Base-by-base conservation (phyloP, 2,888 invertebrate genomes). In the Anoncus sp. region DNA sequence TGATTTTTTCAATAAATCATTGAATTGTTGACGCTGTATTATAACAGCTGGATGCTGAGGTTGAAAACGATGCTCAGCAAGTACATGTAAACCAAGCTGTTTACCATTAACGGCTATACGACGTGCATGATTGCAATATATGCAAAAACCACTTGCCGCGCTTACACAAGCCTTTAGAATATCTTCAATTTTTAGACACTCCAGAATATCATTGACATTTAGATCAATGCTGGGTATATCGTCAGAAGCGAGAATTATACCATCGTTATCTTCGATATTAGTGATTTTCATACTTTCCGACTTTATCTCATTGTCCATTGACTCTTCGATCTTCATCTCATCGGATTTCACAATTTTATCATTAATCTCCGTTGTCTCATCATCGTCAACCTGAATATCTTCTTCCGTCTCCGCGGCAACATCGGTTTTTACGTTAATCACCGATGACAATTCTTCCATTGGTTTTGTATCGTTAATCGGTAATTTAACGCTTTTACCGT, bases 101-200 rank as follows among this genome's bases (percentile, higher is more conserved):
- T 95, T 95, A 63, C 96, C 97, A 90, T 97, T 96, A 0, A 97
- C 96, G 12, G 96, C 96, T 83, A 97, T 96, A 85, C 96, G 95
- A 20, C 96, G 93, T 0, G 96, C 97, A 92, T 97, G 97, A 88
- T 97, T 96, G 87, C 97, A 97, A 89, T 96, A 97, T 71, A 97
- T 94, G 89, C 97, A 97, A 77, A 93, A 92, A 7, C 94, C 92
- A 86, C 94, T 94, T 0, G 96, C 95, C 14, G 94, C 93, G 80
- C 93, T 92, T 63, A 97, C 92, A 90, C 96, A 97, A 80, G 95
- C 94, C 87, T 95, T 95, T 38, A 97, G 88, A 77, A 97, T 92
- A 77, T 95, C 93, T 84, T 95, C 94, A 51, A 96, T 92, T 75
- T 95, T 94, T 90, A 96, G 95, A 89, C 94, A 95, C 87, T 97